Conservation (phyloP, 2,113 vertebrate genomes). For the Pelmatolapia mariae region DNA sequence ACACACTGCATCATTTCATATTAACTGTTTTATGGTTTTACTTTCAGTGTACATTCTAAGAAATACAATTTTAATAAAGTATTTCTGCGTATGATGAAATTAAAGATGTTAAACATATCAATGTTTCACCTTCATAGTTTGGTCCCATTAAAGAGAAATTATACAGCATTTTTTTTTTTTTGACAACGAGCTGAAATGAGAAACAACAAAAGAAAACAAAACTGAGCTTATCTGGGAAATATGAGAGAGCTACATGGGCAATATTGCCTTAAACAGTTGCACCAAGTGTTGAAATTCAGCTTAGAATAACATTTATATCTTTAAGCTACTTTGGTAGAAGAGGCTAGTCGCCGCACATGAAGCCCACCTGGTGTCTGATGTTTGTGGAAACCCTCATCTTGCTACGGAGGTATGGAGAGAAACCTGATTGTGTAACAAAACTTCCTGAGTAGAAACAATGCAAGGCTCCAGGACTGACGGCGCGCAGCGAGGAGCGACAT, state of each 20-base stretch:
- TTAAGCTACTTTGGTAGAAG: background rate
- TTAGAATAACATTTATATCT: background rate
- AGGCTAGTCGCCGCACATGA: background rate
- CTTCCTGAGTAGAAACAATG: constrained; percentile 59
- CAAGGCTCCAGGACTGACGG: background rate
- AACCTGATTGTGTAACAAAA: constrained; percentile 18
- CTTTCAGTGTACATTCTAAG: background rate
- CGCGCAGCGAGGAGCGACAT: background rate
- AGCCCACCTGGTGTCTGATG: background rate
- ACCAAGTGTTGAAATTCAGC: background rate
- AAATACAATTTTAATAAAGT: background rate
- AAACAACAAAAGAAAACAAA: constrained; percentile 1
- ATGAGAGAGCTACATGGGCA: background rate
- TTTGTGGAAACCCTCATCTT: background rate
- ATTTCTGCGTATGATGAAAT: background rate
- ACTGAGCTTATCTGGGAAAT: background rate
- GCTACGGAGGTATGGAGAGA: background rate
- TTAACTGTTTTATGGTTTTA: background rate
- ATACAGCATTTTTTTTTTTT: background rate
- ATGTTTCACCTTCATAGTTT: background rate
- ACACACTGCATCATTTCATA: background rate
- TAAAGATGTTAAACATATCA: background rate
- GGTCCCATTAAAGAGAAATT: constrained; percentile 13
- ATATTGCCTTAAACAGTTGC: background rate
- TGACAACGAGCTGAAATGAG: background rate